Base-by-base conservation (phyloP, 2,888 invertebrate species). In the Cyrtodaria siliqua region DNA sequence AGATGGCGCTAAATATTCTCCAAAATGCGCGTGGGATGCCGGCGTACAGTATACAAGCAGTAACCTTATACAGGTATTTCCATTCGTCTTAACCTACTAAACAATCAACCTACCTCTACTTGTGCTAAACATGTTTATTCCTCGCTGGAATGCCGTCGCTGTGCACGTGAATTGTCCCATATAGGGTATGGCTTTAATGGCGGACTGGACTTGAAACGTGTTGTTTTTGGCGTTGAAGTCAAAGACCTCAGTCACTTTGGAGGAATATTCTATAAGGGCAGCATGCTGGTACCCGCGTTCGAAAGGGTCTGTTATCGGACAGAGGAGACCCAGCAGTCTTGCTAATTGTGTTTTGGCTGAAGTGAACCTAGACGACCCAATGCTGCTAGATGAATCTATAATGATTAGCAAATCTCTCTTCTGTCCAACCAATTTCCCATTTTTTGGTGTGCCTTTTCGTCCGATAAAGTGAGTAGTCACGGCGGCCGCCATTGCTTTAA, bases 361-460 rank as follows among this genome's bases (percentile, higher is more conserved):
- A 8, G 24, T 23, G 29, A 59, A 59, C 26, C 27, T 59, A 8
- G 44, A 6, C 1, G 1, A 27, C 18, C 24, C 16, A 6, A 59
- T 42, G 23, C 59, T 59, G n/a, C 59, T 44, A 8, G 59, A 59
- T 6, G 59, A 59, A 26, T 59, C 59, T 24, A 59, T 59, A n/a
- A 59, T 59, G 12, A 59, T 26, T 18, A 59, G 42, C 2, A 59
- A 20, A 26, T 59, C 59, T 8, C 59, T 24, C 26, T 59, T 59
- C 20, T 24, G 33, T 14, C 59, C 59, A 20, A 59, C 59, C 18
- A 26, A 14, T 44, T 16, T 59, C 9, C 44, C 59, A 44, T 18
- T n/a, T 40, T 16, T 8, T 9, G 16, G 9, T 26, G 18, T 14
- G 24, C 44, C 59, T 44, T 57, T 23, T 53, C 59, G n/a, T 14